Conservation (phyloP, 2,797 vertebrate genomes). For the Eleutherodactylus coqui region DNA sequence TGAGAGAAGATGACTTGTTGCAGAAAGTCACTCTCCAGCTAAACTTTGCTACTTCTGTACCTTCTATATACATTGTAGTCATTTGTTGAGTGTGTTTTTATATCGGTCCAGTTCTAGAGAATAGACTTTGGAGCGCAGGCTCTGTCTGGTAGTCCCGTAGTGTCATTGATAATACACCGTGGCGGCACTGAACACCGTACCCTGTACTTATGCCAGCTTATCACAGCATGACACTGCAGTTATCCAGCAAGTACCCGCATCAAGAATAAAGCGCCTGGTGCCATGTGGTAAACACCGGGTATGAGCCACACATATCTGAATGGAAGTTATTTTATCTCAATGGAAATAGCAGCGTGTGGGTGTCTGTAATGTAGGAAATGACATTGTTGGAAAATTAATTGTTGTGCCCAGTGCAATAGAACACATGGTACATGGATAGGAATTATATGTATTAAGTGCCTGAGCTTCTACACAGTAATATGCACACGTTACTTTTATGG, state of each 20-base stretch:
- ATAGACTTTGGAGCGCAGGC: neutral
- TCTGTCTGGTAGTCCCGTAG: neutral
- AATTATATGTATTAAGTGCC: neutral
- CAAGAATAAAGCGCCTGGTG: neutral
- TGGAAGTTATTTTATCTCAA: conserved; percentile 7
- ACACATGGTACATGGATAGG: neutral
- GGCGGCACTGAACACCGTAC: neutral
- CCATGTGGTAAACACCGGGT: neutral
- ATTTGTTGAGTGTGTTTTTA: neutral
- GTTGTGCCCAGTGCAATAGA: neutral
- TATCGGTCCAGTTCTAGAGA: neutral
- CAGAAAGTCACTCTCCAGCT: too few species aligned
- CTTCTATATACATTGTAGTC: neutral
- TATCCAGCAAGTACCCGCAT: neutral
- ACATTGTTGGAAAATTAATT: neutral
- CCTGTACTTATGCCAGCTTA: conserved; percentile 17
- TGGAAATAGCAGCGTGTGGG: conserved; percentile 13
- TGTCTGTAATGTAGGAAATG: neutral
- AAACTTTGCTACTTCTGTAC: too few species aligned
- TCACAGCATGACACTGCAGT: conserved; percentile 47
- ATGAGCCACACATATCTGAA: neutral
- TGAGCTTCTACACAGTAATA: neutral
- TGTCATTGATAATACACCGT: neutral
- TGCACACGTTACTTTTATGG: neutral
- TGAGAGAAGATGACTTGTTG: too few species aligned